Evolutionary conservation across 2,113 vertebrate genomes (phyloP), one percentile per base, ranked within the genome.

Genomic region (Engraulis encrasicolus): DNA sequence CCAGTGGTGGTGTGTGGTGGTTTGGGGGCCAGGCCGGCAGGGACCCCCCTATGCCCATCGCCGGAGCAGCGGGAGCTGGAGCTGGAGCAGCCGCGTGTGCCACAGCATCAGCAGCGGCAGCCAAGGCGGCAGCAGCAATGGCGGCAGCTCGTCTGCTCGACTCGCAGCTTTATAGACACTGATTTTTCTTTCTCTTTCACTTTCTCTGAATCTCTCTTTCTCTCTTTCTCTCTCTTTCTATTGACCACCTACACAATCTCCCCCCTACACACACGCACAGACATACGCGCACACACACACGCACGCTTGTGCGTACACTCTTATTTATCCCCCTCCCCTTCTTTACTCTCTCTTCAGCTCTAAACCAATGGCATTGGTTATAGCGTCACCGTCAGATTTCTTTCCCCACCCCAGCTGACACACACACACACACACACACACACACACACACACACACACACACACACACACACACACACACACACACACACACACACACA

Each of bases 1-100:
- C 91, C n/a, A n/a, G n/a, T n/a, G 93, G 94, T 93, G 92, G 93
- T 89, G 94, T 93, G 91, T 94, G 94, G 94, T 95, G 94, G 95
- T 92, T 92, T 92, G 93, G 94, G 93, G 94, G 94, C 93, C 92
- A 94, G 91, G 83, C 93, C 92, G 94, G 93, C 91, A 92, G 89
- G 84, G 92, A 93, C 86, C 91, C 89, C 93, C 91, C 82, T 90
- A 92, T n/a, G 90, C 86, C 91, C 58, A 12, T n/a, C n/a, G n/a
- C n/a, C n/a, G n/a, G n/a, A n/a, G n/a, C n/a, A n/a, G n/a, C n/a
- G 58, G n/a, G n/a, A 23, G 54, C 54, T 4, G 2, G 19, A 20
- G 7, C 54, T 0, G 54, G 19, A 31, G 58, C 58, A 66, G 58
- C 58, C 40, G n/a, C n/a, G n/a, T n/a, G n/a, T n/a, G n/a, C n/a